Conservation (phyloP, 2,888 invertebrate species). For the Bruchidius siliquastri region DNA sequence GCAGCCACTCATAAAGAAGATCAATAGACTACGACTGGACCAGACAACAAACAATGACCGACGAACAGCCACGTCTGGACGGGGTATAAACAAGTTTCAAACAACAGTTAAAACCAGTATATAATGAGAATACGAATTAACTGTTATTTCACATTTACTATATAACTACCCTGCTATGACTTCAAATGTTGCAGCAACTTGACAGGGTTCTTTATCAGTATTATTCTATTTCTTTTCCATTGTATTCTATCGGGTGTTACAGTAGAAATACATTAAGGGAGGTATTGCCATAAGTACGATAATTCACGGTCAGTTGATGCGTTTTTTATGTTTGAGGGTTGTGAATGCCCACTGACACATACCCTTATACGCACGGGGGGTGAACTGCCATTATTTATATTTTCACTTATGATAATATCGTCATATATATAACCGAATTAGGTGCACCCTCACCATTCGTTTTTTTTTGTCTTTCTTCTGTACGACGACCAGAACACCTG, state of each 20-base stretch:
- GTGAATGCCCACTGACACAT: slow-evolving; percentile 14
- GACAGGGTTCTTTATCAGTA: neutral
- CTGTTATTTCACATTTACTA: too few relatives aligned
- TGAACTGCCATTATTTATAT: slow-evolving; percentile 10
- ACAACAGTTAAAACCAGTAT: too few relatives aligned
- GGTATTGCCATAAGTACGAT: slow-evolving; percentile 1
- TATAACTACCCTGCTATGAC: too few relatives aligned
- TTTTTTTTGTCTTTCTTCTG: neutral
- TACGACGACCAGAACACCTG: neutral
- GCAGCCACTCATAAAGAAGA: too few relatives aligned
- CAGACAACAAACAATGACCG: too few relatives aligned
- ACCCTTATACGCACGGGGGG: slow-evolving; percentile 9
- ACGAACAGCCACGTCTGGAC: too few relatives aligned
- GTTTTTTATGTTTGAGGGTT: slow-evolving; percentile 16
- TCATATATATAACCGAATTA: slow-evolving; percentile 6
- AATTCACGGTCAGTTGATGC: slow-evolving; percentile 15
- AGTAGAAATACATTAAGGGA: neutral
- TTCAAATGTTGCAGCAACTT: neutral
- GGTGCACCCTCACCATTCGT: neutral
- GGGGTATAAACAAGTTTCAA: too few relatives aligned
- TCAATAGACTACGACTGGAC: too few relatives aligned
- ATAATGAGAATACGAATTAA: too few relatives aligned
- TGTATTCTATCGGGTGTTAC: neutral
- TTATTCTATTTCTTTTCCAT: neutral
- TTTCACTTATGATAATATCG: slow-evolving; percentile 7